These are phyloP conservation scores for Netta rufina DNA, from an alignment of 2,797 vertebrate genomes.

Conservation along the genomic window DNA sequence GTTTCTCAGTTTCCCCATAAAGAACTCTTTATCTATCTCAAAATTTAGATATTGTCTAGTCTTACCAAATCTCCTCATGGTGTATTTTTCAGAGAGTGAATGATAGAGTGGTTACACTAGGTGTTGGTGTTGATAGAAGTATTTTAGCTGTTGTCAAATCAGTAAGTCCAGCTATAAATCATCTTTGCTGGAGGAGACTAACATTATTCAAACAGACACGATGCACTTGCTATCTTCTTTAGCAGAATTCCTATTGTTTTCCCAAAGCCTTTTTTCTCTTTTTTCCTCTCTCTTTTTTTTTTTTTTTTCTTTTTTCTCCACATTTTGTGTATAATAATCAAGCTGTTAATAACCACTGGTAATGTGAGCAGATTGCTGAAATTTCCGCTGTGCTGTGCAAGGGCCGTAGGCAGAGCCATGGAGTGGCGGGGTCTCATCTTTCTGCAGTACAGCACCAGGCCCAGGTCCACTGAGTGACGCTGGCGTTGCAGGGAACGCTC, in stretches of 20 bases:
- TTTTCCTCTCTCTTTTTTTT: no score
- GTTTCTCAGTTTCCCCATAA: not conserved
- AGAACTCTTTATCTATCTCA: not conserved
- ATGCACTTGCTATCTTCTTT: not conserved
- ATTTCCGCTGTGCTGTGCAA: fast-evolving
- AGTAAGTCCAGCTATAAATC: not conserved
- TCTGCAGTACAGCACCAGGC: not conserved
- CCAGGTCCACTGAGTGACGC: no score
- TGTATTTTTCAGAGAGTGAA: not conserved
- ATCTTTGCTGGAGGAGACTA: not conserved
- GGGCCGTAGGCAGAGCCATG: no score
- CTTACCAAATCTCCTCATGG: not conserved
- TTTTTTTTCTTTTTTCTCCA: not conserved
- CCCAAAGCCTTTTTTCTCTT: not conserved
- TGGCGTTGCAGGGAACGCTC: fast-evolving
- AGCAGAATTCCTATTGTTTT: not conserved
- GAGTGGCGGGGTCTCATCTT: fast-evolving
- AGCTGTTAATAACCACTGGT: not conserved
- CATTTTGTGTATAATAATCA: not conserved
- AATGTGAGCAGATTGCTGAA: not conserved
- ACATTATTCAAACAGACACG: not conserved
- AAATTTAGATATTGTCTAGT: not conserved
- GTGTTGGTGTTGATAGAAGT: not conserved
- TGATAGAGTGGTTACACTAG: not conserved
- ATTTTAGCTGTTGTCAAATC: not conserved